A percentile compares a stretch with the other conserved stretches of the same genome.
These are phyloP conservation scores for Psittacula cyanocephala DNA, from an alignment of 2,113 vertebrate genomes.

Conservation along the genomic window DNA sequence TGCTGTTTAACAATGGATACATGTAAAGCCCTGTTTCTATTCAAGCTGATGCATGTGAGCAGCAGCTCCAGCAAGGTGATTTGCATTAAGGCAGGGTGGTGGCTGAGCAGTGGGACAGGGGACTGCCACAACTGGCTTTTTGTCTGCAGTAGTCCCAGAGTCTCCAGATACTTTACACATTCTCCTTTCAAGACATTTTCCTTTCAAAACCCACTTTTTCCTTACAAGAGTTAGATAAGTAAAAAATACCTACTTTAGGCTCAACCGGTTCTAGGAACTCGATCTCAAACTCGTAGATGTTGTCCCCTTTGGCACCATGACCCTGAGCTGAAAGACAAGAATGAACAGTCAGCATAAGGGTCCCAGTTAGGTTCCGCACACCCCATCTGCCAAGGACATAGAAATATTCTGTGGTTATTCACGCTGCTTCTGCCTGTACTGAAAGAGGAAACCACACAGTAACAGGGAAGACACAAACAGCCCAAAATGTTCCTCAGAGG, in stretches of 20 bases:
- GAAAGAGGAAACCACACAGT: not conserved
- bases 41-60: accelerated
- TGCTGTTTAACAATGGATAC: not conserved
- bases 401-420: not conserved
- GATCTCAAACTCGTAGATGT: slow-evolving; percentile 90
- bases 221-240: not conserved
- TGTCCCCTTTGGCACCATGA: slow-evolving; percentile 92
- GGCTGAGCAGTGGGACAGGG: not conserved
- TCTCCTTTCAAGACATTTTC: not conserved
- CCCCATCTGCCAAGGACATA: not conserved
- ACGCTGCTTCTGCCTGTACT: not conserved
- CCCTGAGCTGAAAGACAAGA: slow-evolving; percentile 82
- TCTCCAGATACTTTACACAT: not conserved
- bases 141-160: not conserved
- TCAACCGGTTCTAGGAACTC: slow-evolving; percentile 88
- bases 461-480: not conserved
- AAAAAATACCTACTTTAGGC: slow-evolving; percentile 77
- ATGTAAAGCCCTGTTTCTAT: not conserved
- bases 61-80: not conserved
- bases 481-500: accelerated
- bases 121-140: not conserved
- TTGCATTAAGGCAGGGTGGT: not conserved
- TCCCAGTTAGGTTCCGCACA: not conserved
- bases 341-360: not conserved
- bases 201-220: not conserved